Conservation (phyloP, 37 sponge, comb jelly and placozoan genomes). For the Agelas oroides region DNA sequence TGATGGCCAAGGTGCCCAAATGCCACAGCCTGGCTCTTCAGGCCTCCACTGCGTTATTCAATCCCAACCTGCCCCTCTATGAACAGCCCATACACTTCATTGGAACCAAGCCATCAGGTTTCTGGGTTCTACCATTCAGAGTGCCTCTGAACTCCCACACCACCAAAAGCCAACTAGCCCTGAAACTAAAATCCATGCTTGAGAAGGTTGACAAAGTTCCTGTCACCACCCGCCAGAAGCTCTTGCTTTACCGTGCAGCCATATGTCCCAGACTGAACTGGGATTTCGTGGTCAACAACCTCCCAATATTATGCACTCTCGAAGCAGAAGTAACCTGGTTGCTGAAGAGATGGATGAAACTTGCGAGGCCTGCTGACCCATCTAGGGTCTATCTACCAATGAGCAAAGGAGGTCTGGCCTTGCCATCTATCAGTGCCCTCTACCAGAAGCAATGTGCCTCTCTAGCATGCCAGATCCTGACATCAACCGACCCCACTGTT, state of each 20-base stretch:
- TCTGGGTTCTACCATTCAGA: constrained; percentile 15
- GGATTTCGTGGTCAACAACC: constrained; percentile 5
- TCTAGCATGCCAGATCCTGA: not conserved
- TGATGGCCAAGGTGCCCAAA: constrained; percentile 31
- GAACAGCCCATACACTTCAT: constrained; percentile 21
- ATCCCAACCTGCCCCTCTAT: constrained; percentile 3
- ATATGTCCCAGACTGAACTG: constrained; percentile 41
- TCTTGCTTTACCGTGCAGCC: constrained; percentile 6
- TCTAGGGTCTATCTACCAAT: not conserved
- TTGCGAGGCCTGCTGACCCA: not conserved
- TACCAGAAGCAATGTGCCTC: constrained; percentile 5
- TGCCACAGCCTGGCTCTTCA: constrained; percentile 15
- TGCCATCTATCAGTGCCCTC: not conserved
- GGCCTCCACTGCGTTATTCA: constrained; percentile 8
- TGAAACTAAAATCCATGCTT: constrained; percentile 5
- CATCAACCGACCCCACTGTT: constrained; percentile 7
- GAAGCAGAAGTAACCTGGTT: constrained; percentile 17
- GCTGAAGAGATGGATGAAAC: constrained; percentile 32
- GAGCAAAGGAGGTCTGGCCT: constrained; percentile 14
- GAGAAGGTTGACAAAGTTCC: constrained; percentile 10
- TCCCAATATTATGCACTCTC: constrained; percentile 19
- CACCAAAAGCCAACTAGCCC: not conserved
- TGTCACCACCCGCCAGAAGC: constrained; percentile 13
- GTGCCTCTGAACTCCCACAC: not conserved
- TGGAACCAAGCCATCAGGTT: constrained; percentile 1